Evolutionary conservation across 1,140 invertebrate species (phyloP), one percentile per base, ranked within the genome.

Genomic region (Zaprionus inermis): DNA sequence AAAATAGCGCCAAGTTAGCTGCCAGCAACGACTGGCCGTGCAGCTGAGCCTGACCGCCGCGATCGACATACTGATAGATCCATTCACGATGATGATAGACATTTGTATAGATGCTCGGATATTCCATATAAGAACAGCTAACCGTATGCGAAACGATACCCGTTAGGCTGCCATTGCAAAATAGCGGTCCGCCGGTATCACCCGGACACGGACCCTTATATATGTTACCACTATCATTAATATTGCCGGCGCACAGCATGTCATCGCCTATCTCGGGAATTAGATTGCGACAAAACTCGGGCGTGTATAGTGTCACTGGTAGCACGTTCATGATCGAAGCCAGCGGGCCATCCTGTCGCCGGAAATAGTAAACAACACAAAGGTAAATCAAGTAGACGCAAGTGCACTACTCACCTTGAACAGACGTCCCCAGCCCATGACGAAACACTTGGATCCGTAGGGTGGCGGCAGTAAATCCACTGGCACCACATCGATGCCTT

Each of bases 241-340:
- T 7, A 30, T 84, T 84, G 0, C 77, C 77, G 14, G 81, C 81
- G 18, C 81, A 84, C 38, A 81, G 16, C 79, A 81, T 81, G 41
- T 81, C 79, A 9, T 56, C 54, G 14, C 36, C 14, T 61, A 38
- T 1, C 59, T 44, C 24, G 1, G n/a, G 9, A 3, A 52, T 49
- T 2, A 81, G 24, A 16, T 49, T 3, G 1, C 51, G 51, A 14
- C 51, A 54, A n/a, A 9, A 16, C 12, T 54, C 51, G 11, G 24
- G 51, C 5, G 22, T 30, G n/a, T 54, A 54, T n/a, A 54, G 51
- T 14, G 14, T 28, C 24, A 54, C 51, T 3, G 22, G 6, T 0
- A 54, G 14, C 14, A 66, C 64, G 3, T 68, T 44, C 9, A 81
- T 57, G 32, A 65, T 6, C 0, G 58, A 30, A 28, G 79, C 24